These are phyloP conservation scores for Lycorma delicatula DNA, from an alignment of 1,140 invertebrate species.

Conservation along the genomic window DNA sequence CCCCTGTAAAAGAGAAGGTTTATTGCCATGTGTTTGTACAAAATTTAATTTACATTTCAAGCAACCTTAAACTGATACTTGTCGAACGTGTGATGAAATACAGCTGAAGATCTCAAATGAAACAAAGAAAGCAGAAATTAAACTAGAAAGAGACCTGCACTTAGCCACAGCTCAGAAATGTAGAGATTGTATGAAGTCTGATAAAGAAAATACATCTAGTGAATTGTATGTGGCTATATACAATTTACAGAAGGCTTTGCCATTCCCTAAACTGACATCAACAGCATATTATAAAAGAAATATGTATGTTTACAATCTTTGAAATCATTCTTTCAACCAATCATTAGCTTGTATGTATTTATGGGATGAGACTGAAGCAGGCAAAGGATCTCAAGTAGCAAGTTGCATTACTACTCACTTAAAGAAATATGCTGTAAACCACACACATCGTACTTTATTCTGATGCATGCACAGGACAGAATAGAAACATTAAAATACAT, in stretches of 20 bases:
- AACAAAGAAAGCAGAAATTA: constrained; percentile 11
- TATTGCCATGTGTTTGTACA: constrained; percentile 42
- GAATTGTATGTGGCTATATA: constrained; percentile 24
- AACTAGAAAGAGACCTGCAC: constrained; percentile 22
- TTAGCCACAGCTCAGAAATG: constrained; percentile 21
- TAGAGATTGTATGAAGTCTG: constrained; percentile 17
- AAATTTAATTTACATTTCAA: constrained; percentile 43
- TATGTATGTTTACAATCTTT: constrained; percentile 27
- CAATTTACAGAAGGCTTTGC: constrained; percentile 26
- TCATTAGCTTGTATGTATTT: constrained; percentile 25
- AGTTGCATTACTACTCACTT: constrained; percentile 25
- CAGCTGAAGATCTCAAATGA: constrained; percentile 12
- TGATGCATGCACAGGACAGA: constrained; percentile 20
- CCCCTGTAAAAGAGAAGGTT: constrained; percentile 41
- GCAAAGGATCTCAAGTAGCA: constrained; percentile 24
- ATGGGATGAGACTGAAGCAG: constrained; percentile 27
- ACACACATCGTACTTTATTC: constrained; percentile 21
- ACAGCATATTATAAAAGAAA: constrained; percentile 29
- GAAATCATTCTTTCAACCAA: constrained; percentile 20
- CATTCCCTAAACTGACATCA: constrained; percentile 26
- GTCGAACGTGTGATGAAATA: constrained; percentile 23
- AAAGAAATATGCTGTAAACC: constrained; percentile 17
- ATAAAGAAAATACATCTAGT: constrained; percentile 17
- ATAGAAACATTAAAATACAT: constrained; percentile 21
- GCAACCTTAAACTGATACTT: constrained; percentile 34